Evolutionary conservation across 2,113 vertebrate species (phyloP), one percentile per base, ranked within the genome.

Genomic region (Malaclemys terrapin): DNA sequence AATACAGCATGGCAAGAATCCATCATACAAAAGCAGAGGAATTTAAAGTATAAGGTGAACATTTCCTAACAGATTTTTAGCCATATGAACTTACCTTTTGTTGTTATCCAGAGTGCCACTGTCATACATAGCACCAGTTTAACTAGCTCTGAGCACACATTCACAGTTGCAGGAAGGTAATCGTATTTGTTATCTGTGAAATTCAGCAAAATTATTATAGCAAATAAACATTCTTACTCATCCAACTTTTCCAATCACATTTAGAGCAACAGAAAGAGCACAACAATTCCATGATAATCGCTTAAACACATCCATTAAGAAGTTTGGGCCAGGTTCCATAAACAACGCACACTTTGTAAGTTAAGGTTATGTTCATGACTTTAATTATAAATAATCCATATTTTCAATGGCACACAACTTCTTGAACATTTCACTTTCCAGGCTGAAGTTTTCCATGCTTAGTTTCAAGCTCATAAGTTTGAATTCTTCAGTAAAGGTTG

Each of bases 141-240:
- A 80, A 99, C 98, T 59, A 98, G 97, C 98, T 99, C 99, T 62
- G 99, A 99, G 80, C 99, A 98, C n/a, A 99, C 98, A 94, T 99
- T 99, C 95, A 99, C 99, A 35, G 99, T 99, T 2, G 99, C 98
- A 72, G 99, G 99, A 87, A 99, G 99, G 96, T 99, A 99, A 98
- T 99, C 99, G 27, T 99, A 99, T 84, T 98, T 99, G 97, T 99
- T 99, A 47, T 99, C 99, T 99, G 98, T 56, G 95, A 97, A 97
- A 98, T 57, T 93, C 75, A 97, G 94, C 80, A 97, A 81, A 96
- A 93, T 35, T 56, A 45, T 85, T 22, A 90, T 1, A 89, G 9
- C 82, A 80, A 88, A 22, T 1, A 83, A 2, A 92, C 4, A 62
- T 53, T 94, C n/a, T 95, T 84, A 88, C 91, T 85, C 38, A 84